Percentiles rank a stretch among this genome's conserved stretches.
These are phyloP conservation scores for Strongylocentrotus purpuratus DNA, from an alignment of 35 echinoderm and acorn worm genomes.

Conservation along the genomic window DNA sequence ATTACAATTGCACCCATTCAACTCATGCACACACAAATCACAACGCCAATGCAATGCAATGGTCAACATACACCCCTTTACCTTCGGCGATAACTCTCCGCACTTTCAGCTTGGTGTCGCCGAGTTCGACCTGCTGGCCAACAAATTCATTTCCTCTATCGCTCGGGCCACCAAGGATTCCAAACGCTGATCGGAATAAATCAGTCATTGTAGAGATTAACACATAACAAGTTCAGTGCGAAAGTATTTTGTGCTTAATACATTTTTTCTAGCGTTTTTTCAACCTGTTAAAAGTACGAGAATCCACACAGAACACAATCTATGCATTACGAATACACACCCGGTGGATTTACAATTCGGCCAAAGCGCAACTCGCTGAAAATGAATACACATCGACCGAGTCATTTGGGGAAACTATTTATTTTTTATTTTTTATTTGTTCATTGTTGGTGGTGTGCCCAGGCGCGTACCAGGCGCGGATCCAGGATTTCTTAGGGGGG, in stretches of 20 bases:
- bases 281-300: not conserved
- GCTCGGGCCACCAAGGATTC: slow-evolving; percentile 80
- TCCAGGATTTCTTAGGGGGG: too few species aligned
- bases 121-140: slow-evolving; percentile 86
- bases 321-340: not conserved
- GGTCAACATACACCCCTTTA: slow-evolving; percentile 38
- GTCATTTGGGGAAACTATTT: too few species aligned
- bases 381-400: not conserved
- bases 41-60: not conserved
- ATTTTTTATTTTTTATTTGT: too few species aligned
- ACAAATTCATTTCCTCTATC: slow-evolving; percentile 91
- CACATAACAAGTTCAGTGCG: not conserved
- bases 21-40: not conserved
- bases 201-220: slow-evolving; percentile 77
- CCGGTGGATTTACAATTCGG: not conserved
- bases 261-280: not conserved
- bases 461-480: too few species aligned
- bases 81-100: slow-evolving; percentile 95
- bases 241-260: not conserved
- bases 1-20: not conserved
- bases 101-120: slow-evolving; percentile 85
- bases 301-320: not conserved
- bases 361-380: not conserved
- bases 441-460: too few species aligned
- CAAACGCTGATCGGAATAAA: slow-evolving; percentile 88